A percentile compares a stretch with the other conserved stretches of the same genome.
Conservation (phyloP, 2,888 invertebrate species). For the Netelia melanura region DNA sequence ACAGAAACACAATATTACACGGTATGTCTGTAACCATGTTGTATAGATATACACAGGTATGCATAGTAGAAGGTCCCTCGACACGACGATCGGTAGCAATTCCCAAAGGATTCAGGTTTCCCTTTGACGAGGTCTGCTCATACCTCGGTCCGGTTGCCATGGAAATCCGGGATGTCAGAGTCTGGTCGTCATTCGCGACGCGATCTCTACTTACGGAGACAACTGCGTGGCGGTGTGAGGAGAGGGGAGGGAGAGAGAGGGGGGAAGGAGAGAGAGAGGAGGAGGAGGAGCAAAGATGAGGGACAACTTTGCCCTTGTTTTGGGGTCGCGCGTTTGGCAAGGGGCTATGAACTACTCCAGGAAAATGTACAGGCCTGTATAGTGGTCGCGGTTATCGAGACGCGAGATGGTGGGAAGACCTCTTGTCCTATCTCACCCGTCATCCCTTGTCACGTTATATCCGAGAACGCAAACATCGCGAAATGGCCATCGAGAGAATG, state of each 20-base stretch:
- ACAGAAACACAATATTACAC: not conserved
- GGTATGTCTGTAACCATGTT: not conserved
- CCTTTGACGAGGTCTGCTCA: conserved; percentile 63
- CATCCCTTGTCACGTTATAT: conserved; percentile 40
- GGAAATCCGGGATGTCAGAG: conserved; percentile 68
- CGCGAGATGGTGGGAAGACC: not conserved
- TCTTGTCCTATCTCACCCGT: conserved; percentile 21
- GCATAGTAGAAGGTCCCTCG: conserved; percentile 26
- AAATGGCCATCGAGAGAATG: not conserved
- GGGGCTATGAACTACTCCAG: not conserved
- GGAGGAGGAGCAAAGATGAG: not conserved
- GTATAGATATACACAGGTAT: not conserved
- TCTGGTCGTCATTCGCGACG: conserved; percentile 33
- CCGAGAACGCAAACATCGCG: conserved; percentile 19
- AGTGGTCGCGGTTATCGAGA: too few relatives aligned
- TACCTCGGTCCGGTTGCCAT: conserved; percentile 66
- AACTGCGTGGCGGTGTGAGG: not conserved
- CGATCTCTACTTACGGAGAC: conserved; percentile 3
- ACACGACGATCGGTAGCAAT: conserved; percentile 48
- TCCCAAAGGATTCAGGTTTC: conserved; percentile 65
- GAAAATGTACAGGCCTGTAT: not conserved
- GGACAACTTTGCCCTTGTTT: conserved; percentile 32
- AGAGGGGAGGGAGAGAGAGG: not conserved
- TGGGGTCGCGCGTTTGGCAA: conserved; percentile 9
- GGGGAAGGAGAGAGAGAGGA: too few relatives aligned